Evolutionary conservation across 2,797 vertebrate genomes (phyloP), one percentile per base, ranked within the genome.

Genomic region (Periparus ater): DNA sequence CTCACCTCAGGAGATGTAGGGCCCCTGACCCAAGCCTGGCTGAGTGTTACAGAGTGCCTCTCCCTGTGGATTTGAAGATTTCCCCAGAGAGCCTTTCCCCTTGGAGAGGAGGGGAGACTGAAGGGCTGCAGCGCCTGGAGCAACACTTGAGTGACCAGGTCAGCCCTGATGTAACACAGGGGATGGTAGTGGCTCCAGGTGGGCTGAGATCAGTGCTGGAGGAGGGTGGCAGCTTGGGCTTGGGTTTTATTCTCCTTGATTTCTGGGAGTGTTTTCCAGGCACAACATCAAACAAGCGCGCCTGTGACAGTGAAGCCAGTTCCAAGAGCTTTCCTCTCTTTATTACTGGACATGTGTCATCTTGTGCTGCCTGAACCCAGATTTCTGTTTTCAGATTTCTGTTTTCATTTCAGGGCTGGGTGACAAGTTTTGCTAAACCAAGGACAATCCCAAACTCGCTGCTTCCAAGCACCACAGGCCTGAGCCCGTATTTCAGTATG

Each of bases 401-500:
- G 17, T 29, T 51, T 90, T 74, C 23, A n/a, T 93, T 97, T 93
- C 51, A 98, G 99, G 99, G 99, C 98, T 60, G 99, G 99, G 98
- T 99, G 87, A 98, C 98, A 82, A 99, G 98, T 97, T 99, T 99
- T 85, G 98, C 99, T 96, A 98, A 98, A 75, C 98, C 99, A 7
- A 98, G 98, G 50, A 99, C 99, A 98, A 98, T 98, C 61, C 98
- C 98, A 5, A 99, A 99, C 96, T 99, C 99, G 2, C 97, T 99
- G 78, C 98, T 99, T 68, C 99, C 99, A 60, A 99, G 98, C 93
- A 99, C 99, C 44, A 99, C 99, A 2, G 99, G 99, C 75, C 98
- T 99, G 94, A 99, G 99, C 93, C 99, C 99, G 2, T 99, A 99
- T 92, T 98, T 99, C 70, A 98, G 98, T 54, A 98, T 99, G 91